Evolutionary conservation across 2,888 invertebrate species (phyloP).

Genomic region (Erebia ligea): DNA sequence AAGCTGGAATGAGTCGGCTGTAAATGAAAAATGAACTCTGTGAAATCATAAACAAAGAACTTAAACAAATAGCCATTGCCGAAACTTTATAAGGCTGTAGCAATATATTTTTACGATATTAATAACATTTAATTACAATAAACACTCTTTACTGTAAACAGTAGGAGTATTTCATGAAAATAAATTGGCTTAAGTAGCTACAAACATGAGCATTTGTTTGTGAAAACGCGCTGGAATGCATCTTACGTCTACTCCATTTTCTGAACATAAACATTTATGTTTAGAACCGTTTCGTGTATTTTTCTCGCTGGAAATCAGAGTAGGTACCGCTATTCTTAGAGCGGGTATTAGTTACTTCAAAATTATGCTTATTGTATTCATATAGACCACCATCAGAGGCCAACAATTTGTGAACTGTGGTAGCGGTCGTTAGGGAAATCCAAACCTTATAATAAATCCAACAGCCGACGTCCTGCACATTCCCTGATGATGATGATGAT

Average conservation of each 20-base stretch:
- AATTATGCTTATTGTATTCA: slow-evolving; percentile 15
- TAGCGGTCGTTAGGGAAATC: too few species aligned
- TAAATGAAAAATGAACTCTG: too few species aligned
- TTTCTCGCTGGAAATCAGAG: slow-evolving; percentile 32
- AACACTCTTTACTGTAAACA: background rate
- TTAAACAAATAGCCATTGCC: background rate
- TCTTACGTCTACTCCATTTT: slow-evolving; percentile 36
- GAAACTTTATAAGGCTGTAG: background rate
- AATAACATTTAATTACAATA: slow-evolving; percentile 4
- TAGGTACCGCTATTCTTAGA: slow-evolving; percentile 15
- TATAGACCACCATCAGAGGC: background rate
- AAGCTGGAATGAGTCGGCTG: too few species aligned
- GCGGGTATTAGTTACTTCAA: slow-evolving; percentile 21
- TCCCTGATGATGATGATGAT: too few species aligned
- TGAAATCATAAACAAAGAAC: background rate
- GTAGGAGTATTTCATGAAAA: slow-evolving; percentile 9
- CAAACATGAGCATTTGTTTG: slow-evolving; percentile 25
- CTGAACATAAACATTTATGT: slow-evolving; percentile 37
- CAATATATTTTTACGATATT: background rate
- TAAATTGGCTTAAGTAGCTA: slow-evolving; percentile 8
- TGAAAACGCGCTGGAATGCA: slow-evolving; percentile 36
- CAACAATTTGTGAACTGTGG: too few species aligned
- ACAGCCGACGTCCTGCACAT: too few species aligned
- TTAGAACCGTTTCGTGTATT: slow-evolving; percentile 34
- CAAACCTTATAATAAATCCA: too few species aligned